Base-by-base conservation (phyloP, 2,113 vertebrate species). In the Chionis minor region DNA sequence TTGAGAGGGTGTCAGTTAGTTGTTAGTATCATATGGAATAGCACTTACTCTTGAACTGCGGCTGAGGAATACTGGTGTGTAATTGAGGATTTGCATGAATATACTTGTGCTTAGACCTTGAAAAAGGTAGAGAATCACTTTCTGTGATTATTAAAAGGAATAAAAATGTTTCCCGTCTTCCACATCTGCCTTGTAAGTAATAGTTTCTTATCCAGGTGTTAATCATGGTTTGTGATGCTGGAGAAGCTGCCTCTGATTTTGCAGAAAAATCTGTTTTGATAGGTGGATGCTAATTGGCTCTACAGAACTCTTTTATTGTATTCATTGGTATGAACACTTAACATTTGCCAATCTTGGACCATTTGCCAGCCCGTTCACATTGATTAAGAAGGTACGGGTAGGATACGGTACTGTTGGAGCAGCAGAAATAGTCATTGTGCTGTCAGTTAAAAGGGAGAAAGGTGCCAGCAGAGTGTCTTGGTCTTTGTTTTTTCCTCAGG, bases 351-450 rank as follows among this genome's bases (percentile, higher is more conserved):
- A 2, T 30, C 24, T 58, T 61, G 26, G 7, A 5, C 13, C 10
- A 47, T 47, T 72, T 77, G 3, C 70, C 33, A 65, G 0, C 1
- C 0, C 11, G 10, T 10, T 79, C 26, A 11, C 2, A 2, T 16
- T 19, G 40, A 3, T 61, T 32, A 32, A 33, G 88, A 54, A 8
- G 78, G 6, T 11, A 1, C 2, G 15, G 61, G 69, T 44, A 52
- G 77, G 52, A 6, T 5, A 4, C 4, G 2, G 30, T 2, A 4
- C n/a, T 42, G 1, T 15, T 27, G 4, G 15, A 45, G 2, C n/a
- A 69, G 49, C 5, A 22, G 49, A 49, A 44, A 7, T 10, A 14
- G 35, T 30, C 63, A 5, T 0, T 14, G 65, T 38, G 16, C 52
- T 59, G 1, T 45, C 54, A 2, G 27, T 77, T 26, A 8, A 78